Percentiles rank a stretch among this genome's conserved stretches.
Conservation (phyloP, 2,888 invertebrate genomes). For the Pecten maximus region DNA sequence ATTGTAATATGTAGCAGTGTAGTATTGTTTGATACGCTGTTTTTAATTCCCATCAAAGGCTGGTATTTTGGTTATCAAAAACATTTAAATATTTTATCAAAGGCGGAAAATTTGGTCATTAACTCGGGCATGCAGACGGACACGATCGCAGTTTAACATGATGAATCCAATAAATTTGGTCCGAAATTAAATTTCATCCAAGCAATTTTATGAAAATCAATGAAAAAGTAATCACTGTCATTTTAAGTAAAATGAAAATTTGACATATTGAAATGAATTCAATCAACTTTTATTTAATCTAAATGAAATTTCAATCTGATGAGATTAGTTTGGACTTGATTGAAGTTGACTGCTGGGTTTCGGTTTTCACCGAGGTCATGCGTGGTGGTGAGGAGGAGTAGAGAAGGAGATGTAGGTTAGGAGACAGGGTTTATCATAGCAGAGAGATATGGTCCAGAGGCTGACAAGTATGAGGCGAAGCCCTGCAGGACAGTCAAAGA, state of each 20-base stretch:
- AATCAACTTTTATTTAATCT: slow-evolving; percentile 55
- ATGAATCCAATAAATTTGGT: slow-evolving; percentile 32
- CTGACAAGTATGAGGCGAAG: neutral
- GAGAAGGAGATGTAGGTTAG: neutral
- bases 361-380: slow-evolving; percentile 45
- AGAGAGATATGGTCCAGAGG: neutral
- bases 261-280: slow-evolving; percentile 53
- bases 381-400: neutral
- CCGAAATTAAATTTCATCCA: slow-evolving; percentile 27
- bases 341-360: slow-evolving; percentile 47
- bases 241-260: slow-evolving; percentile 48
- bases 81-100: slow-evolving; percentile 35
- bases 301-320: slow-evolving; percentile 54
- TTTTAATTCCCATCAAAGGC: slow-evolving; percentile 32
- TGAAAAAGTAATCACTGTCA: slow-evolving; percentile 48
- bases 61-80: slow-evolving; percentile 35
- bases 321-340: slow-evolving; percentile 52
- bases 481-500: neutral
- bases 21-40: slow-evolving; percentile 1
- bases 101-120: slow-evolving; percentile 33
- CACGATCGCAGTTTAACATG: slow-evolving; percentile 33
- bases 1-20: slow-evolving; percentile 18
- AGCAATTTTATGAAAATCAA: slow-evolving; percentile 41
- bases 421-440: neutral
- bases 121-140: slow-evolving; percentile 30